Evolutionary conservation across 2,888 invertebrate genomes (phyloP), one percentile per base, ranked within the genome.

Genomic region (Cephus sareptanus): DNA sequence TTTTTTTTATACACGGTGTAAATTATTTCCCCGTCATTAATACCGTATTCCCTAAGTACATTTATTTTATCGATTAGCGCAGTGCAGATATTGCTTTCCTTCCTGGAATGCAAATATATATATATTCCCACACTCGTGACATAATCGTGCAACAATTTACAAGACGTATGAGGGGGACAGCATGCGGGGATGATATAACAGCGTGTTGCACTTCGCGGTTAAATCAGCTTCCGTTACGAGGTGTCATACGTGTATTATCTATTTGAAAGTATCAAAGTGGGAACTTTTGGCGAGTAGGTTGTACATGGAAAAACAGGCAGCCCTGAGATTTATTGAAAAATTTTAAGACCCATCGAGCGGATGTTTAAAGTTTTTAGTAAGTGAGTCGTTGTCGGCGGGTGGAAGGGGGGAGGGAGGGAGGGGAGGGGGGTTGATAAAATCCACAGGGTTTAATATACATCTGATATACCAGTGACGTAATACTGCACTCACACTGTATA

Each of bases 271-370:
- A 89, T 86, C 83, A 73, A 85, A 87, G 83, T 83, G 86, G 83
- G 84, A 84, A 87, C 86, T 86, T 85, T 84, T 86, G 78, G 75
- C 78, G 81, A 86, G 79, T 82, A 86, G 83, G 88, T 89, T 88
- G 87, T 85, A 87, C 83, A 84, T 81, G 79, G 82, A 84, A 84
- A 77, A 79, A 35, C 74, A 77, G 77, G 34, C 75, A 71, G 79
- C 78, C 74, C 78, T 71, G 75, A 80, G 79, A 23, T 23, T 56
- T 6, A 56, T 23, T 56, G 0, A 56, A 56, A 56, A 56, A 1
- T 23, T 6, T 9, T 9, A 23, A 56, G 9, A 23, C 1, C 23
- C 9, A 56, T 2, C 9, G 6, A 56, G 9, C 56, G 9, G 9
- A 9, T 1, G 2, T 23, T 56, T 9, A 23, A 56, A 2, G 56